Evolutionary conservation across 2,113 vertebrate species (phyloP), one percentile per base, ranked within the genome.

Genomic region (Paraplagusia blochii): DNA sequence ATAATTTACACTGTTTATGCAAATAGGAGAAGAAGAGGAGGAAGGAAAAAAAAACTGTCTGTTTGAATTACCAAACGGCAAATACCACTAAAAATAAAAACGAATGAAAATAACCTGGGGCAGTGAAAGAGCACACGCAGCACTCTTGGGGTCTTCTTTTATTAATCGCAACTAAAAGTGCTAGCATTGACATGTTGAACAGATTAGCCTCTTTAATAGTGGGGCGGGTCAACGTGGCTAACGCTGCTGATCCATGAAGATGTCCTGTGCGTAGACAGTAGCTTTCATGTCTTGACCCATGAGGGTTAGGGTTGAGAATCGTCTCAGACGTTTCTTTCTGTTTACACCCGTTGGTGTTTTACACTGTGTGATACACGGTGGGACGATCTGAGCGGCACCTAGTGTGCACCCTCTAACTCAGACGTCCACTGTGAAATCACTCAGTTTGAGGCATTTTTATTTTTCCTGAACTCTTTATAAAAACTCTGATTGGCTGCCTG

Each of bases 101-200:
- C 76, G 58, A 81, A 83, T 52, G 68, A 84, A 87, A 78, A 82
- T 77, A 90, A 88, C 85, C 87, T 49, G 78, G 72, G 87, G 84
- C 85, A 77, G 72, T 66, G 84, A 68, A 84, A 87, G 87, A 83
- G 87, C 85, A 85, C 76, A 87, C 79, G 77, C 89, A 88, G 90
- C 90, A 91, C 92, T 92, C 82, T 88, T 83, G 81, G 90, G 87
- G 90, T 91, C 84, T 87, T 90, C 88, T 90, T 93, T 94, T 94
- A 94, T 95, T 95, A 94, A 94, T 94, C 90, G 86, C 86, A 87
- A 90, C 88, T 92, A 93, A 90, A 95, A 93, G 90, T 94, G 93
- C 93, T 94, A 94, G 91, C 93, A 92, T 92, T 92, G 92, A 91
- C 92, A 93, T 91, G 92, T 94, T 93, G 91, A 93, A 92, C 91